These are phyloP conservation scores for Heteromormyrus szaboi DNA, from an alignment of 2,797 vertebrate species.

Conservation along the genomic window DNA sequence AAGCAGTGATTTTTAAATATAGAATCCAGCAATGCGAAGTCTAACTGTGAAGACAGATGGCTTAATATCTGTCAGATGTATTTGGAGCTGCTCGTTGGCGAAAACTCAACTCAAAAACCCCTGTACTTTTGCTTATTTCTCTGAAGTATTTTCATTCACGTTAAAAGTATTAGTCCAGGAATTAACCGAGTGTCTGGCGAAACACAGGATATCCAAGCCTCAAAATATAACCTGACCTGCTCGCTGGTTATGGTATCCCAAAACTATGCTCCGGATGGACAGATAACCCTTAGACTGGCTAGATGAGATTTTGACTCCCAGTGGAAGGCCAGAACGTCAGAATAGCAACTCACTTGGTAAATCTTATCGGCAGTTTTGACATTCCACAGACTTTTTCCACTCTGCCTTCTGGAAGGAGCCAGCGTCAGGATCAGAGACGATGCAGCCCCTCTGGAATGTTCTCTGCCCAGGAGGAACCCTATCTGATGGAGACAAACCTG, in stretches of 20 bases:
- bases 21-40: too few relatives aligned
- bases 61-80: not conserved
- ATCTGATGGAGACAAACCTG: constrained; percentile 44
- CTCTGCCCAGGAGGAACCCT: constrained; percentile 27
- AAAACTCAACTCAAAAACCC: not conserved
- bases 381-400: constrained; percentile 27
- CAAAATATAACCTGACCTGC: not conserved
- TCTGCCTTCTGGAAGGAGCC: constrained; percentile 15
- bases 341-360: constrained; percentile 18
- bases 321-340: constrained; percentile 1
- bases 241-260: not conserved
- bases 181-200: not conserved
- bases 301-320: constrained; percentile 6
- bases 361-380: constrained; percentile 29
- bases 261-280: not conserved
- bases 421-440: constrained; percentile 22
- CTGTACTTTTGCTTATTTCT: not conserved
- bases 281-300: constrained; percentile 5
- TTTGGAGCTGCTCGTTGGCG: not conserved
- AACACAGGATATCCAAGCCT: not conserved
- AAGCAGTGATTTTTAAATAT: not conserved
- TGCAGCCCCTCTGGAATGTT: constrained; percentile 31
- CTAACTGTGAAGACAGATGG: not conserved
- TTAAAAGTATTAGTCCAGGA: not conserved
- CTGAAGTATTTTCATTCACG: not conserved